Evolutionary conservation across 2,113 vertebrate genomes (phyloP), one percentile per base, ranked within the genome.

Genomic region (Phalacrocorax aristotelis): DNA sequence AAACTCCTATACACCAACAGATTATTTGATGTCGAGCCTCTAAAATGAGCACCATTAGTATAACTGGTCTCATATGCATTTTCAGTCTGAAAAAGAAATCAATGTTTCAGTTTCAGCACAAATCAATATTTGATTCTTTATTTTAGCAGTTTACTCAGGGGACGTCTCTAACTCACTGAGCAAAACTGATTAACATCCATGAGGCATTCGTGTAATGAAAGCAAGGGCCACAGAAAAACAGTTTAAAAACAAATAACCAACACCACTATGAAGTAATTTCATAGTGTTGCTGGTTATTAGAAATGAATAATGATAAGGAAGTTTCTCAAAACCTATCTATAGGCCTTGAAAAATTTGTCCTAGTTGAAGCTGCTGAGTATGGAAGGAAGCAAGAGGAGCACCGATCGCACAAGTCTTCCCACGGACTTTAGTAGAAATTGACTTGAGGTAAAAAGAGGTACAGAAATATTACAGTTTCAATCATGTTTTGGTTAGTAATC

Each of bases 41-140:
- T 40, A 34, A 38, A 90, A 36, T 0, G 3, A 88, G 38, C 61
- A n/a, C 22, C 44, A 20, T 2, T 9, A 76, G 38, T 23, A 29
- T 51, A 27, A 83, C 36, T 70, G 26, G 58, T 27, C 70, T 51
- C 49, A 13, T 32, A 55, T 2, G 38, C 27, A 48, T 42, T 30
- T 62, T 66, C 51, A 62, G 71, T 7, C 64, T 55, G 46, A 48
- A 61, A 90, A 76, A 64, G 38, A 90, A 83, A 96, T 87, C 64
- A 30, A 71, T 87, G 40, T 9, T 83, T 81, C 81, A 2, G 52
- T 52, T 90, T 34, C 65, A 23, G 69, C 48, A 49, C 6, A 44
- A 64, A 95, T 95, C 86, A 11, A 68, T 90, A 92, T 27, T 25
- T 40, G 74, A 91, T 84, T 55, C 64, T 88, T 83, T 77, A 60